phyloP scores from a whole-genome alignment of 1,140 invertebrate species.

The Ladona fulva region DNA sequence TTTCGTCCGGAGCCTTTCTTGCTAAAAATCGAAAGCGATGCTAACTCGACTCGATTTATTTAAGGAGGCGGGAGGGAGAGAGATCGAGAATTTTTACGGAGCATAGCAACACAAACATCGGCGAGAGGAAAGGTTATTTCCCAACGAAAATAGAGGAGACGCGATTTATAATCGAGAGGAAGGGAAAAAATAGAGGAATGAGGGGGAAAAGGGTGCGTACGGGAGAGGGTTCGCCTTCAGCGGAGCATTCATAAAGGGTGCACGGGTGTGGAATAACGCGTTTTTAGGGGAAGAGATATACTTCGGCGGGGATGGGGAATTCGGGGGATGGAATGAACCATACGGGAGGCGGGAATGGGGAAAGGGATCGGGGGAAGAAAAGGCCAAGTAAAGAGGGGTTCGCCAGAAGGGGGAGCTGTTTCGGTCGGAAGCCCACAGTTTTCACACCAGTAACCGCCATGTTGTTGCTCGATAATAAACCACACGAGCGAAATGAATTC shows the following conservation, averaged over 20 bases:
- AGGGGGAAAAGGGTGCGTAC: neutral
- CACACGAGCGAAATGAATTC: constrained; percentile 1
- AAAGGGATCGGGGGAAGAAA: neutral
- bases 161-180: neutral
- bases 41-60: too few species aligned
- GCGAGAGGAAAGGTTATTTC: too few species aligned
- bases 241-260: constrained; percentile 3
- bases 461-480: constrained; percentile 9
- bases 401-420: neutral
- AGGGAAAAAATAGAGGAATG: neutral
- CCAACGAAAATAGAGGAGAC: neutral
- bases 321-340: neutral
- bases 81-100: too few species aligned
- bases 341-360: neutral
- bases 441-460: constrained; percentile 7
- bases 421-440: constrained; percentile 6
- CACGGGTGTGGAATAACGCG: constrained; percentile 6
- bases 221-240: neutral
- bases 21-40: too few species aligned
- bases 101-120: too few species aligned
- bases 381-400: neutral
- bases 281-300: neutral
- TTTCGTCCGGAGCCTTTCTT: too few species aligned
- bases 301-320: neutral
- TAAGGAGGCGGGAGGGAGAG: too few species aligned